Evolutionary conservation across 2,888 invertebrate genomes (phyloP).

Genomic region (Steinernema hermaphroditum): DNA sequence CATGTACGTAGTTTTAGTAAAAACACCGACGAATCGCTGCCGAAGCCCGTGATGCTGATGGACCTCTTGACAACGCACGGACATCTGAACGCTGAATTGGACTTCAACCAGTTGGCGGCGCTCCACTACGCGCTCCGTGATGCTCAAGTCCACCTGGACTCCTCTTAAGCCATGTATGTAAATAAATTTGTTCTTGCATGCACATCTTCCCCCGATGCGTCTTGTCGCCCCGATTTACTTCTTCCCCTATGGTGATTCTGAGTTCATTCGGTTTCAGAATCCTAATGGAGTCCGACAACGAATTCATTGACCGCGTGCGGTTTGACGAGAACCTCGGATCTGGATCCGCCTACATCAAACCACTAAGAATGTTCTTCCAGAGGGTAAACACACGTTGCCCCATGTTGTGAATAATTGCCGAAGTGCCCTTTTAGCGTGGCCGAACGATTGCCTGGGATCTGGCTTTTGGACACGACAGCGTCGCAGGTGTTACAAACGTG

Average conservation of each 20-base stretch:
- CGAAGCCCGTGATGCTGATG: slow-evolving; percentile 22
- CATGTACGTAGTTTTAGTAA: not conserved
- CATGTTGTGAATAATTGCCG: not conserved
- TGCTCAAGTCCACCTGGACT: slow-evolving; percentile 3
- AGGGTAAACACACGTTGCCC: not conserved
- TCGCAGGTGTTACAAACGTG: not conserved
- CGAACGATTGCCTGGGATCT: slow-evolving; percentile 5
- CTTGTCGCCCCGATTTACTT: not conserved
- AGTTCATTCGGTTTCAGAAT: not conserved
- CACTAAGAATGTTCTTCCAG: not conserved
- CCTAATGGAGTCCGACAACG: not conserved
- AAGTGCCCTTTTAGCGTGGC: not conserved
- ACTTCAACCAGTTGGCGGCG: slow-evolving; percentile 16
- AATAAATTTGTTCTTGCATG: not conserved
- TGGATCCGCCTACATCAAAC: slow-evolving; percentile 4
- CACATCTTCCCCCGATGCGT: not conserved
- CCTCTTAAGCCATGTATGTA: not conserved
- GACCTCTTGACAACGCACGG: not conserved
- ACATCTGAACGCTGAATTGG: not conserved
- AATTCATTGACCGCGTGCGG: not conserved
- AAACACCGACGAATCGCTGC: slow-evolving; percentile 7
- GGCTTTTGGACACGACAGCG: slow-evolving; percentile 10
- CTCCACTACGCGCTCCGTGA: slow-evolving; percentile 22
- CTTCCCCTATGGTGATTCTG: not conserved
- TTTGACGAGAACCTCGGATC: not conserved